phyloP scores from a whole-genome alignment of 2,888 invertebrate species.

The Heliconius ethilla region DNA sequence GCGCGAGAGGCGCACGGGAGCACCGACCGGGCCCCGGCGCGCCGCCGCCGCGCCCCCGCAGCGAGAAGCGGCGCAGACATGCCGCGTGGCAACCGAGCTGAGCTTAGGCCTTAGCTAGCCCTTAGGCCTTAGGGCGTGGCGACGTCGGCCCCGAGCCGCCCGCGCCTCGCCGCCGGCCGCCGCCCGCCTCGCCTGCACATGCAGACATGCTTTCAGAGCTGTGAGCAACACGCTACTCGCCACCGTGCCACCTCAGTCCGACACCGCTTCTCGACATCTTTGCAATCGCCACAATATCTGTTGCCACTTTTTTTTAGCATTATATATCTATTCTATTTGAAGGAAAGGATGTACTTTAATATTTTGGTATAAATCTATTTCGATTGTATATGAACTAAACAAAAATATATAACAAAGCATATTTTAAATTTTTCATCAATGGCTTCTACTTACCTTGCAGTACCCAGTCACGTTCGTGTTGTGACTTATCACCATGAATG shows the following conservation, averaged over 20 bases:
- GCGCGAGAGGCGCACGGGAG: constrained; percentile 56
- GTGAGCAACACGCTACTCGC: constrained; percentile 43
- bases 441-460: constrained; percentile 84
- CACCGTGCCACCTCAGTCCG: constrained; percentile 57
- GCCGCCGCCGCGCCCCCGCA: constrained; percentile 52
- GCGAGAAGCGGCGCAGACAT: constrained; percentile 77
- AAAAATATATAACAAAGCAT: constrained; percentile 42
- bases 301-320: constrained; percentile 32
- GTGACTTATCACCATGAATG: constrained; percentile 97
- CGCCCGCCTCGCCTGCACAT: constrained; percentile 78
- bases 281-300: constrained; percentile 28
- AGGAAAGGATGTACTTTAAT: constrained; percentile 36
- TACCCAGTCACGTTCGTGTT: constrained; percentile 96
- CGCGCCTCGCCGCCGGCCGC: constrained; percentile 62
- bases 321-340: constrained; percentile 33
- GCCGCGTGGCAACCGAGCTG: constrained; percentile 64
- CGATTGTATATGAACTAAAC: constrained; percentile 40
- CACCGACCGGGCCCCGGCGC: constrained; percentile 53
- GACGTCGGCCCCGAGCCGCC: constrained; percentile 61
- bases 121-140: constrained; percentile 69
- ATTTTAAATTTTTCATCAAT: constrained; percentile 9
- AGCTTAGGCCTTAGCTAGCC: constrained; percentile 63
- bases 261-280: constrained; percentile 63
- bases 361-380: constrained; percentile 30
- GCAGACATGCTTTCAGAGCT: constrained; percentile 70